Conservation (phyloP, 1,140 invertebrate genomes). For the Bombus ignitus region DNA sequence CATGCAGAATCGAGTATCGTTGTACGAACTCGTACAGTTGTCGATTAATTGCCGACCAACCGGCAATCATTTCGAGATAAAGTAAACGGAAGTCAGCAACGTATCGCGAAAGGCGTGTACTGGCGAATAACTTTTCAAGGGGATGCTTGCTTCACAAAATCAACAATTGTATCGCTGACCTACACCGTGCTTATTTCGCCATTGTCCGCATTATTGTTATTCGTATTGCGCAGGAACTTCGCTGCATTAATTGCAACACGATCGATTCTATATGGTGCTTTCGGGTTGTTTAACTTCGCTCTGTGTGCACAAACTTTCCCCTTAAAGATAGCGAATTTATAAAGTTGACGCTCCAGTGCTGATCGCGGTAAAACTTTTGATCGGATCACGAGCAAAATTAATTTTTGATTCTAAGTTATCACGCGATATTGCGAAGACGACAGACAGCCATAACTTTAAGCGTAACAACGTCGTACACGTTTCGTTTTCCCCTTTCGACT, state of each 20-base stretch:
- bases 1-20: background rate
- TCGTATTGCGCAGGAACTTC: background rate
- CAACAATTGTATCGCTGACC: too few relatives aligned
- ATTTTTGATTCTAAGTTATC: background rate
- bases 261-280: background rate
- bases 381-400: too few relatives aligned
- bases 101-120: background rate
- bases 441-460: background rate
- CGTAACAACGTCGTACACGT: background rate
- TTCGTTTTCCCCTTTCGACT: background rate
- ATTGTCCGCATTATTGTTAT: background rate
- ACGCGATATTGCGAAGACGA: background rate
- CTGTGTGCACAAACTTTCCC: background rate
- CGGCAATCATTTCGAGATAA: background rate
- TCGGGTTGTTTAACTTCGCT: background rate
- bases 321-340: background rate
- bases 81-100: background rate
- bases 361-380: too few relatives aligned
- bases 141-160: too few relatives aligned
- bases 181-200: background rate
- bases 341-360: too few relatives aligned
- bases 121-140: background rate
- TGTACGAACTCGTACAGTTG: background rate
- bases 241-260: background rate
- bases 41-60: conserved; percentile 13